Evolutionary conservation across 2,113 vertebrate genomes (phyloP).

Genomic region (Salvelinus sp.): DNA sequence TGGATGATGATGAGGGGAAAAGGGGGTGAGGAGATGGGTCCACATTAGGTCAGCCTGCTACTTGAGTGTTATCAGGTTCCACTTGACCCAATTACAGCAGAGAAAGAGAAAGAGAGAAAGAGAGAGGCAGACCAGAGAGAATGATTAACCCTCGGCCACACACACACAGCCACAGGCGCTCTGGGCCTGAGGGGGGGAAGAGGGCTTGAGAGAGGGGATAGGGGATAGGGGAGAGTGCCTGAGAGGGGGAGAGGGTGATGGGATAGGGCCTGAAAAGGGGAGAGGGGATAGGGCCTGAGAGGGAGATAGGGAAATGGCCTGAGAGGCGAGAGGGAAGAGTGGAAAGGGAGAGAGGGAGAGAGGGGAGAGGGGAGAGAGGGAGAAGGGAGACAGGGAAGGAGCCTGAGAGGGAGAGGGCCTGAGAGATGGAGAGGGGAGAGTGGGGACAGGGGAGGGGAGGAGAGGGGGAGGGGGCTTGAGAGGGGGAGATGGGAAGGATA

Average conservation of each 20-base stretch:
- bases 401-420: background rate
- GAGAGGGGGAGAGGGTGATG: too few relatives aligned
- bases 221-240: too few relatives aligned
- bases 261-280: too few relatives aligned
- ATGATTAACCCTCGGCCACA: conserved; percentile 20
- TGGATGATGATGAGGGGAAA: background rate
- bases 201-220: too few relatives aligned
- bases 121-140: background rate
- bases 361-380: background rate
- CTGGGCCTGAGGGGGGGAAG: too few relatives aligned
- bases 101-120: background rate
- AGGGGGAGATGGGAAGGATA: background rate
- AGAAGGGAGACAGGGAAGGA: too few relatives aligned
- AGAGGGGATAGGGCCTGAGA: too few relatives aligned
- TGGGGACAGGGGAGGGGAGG: background rate
- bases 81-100: conserved; percentile 37
- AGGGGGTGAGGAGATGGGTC: background rate
- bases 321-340: background rate
- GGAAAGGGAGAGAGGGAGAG: background rate
- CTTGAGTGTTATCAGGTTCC: conserved; percentile 36
- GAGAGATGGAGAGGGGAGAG: background rate
- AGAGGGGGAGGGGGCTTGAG: background rate
- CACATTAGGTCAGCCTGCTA: conserved; percentile 14
- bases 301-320: background rate
- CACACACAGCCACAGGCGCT: background rate